Percentiles rank a stretch among this genome's conserved stretches.
phyloP scores from a whole-genome alignment of 1,140 invertebrate species.

The Eueides isabella region DNA sequence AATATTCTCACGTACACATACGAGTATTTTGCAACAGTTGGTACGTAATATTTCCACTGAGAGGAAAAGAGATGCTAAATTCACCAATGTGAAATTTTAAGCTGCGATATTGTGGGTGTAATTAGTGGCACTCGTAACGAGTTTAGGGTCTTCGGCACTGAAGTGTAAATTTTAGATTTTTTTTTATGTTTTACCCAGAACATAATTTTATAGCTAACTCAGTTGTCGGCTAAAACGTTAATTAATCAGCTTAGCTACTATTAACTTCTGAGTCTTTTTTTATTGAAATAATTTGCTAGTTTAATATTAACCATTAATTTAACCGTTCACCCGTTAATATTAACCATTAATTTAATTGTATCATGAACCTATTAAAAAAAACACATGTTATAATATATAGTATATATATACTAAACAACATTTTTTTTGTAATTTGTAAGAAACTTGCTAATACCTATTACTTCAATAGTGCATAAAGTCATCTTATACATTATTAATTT shows the following conservation, averaged over 20 bases:
- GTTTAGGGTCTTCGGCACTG: conserved; percentile 62
- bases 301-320: no score
- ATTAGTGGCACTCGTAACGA: conserved; percentile 74
- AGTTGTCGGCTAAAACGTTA: not conserved
- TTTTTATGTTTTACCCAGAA: conserved; percentile 38
- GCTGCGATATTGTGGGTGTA: conserved; percentile 70
- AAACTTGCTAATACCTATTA: no score
- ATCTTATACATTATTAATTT: no score
- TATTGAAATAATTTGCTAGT: not conserved
- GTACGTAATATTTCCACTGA: conserved; percentile 56
- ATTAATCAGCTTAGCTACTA: not conserved
- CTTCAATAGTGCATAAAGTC: no score
- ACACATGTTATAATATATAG: no score
- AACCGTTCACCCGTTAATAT: no score
- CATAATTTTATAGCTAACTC: not conserved
- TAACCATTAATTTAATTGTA: no score
- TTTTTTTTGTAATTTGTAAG: no score
- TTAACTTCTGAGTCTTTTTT: not conserved
- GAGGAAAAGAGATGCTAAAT: conserved; percentile 50
- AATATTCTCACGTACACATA: conserved; percentile 43
- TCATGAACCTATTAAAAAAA: no score
- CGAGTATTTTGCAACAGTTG: conserved; percentile 63
- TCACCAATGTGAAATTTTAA: conserved; percentile 65
- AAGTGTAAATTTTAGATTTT: conserved; percentile 68
- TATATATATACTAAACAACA: no score